These are phyloP conservation scores for Nephotettix cincticeps DNA, from an alignment of 1,140 invertebrate genomes.

Conservation along the genomic window DNA sequence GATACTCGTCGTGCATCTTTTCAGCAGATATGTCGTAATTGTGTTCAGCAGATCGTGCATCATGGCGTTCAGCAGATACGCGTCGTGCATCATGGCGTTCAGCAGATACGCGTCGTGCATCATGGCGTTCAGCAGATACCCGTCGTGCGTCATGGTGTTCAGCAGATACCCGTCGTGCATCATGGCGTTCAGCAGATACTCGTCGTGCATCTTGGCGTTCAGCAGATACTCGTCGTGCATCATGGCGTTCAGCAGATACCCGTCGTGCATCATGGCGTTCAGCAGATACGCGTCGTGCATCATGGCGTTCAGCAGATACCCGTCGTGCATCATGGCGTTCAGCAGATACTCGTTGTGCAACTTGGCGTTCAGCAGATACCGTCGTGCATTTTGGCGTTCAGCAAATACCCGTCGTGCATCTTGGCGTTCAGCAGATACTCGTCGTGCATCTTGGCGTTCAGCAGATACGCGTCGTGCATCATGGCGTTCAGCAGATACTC, in stretches of 20 bases:
- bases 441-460: too few species aligned
- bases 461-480: too few species aligned
- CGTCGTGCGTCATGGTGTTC: conserved; percentile 9
- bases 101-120: not conserved
- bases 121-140: not conserved
- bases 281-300: not conserved
- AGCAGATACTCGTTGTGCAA: too few species aligned
- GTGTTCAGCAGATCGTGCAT: not conserved
- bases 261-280: not conserved
- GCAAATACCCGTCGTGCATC: too few species aligned
- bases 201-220: not conserved
- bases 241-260: not conserved
- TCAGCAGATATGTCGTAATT: not conserved
- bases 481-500: too few species aligned
- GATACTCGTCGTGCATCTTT: not conserved
- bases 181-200: not conserved
- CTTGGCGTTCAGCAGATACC: too few species aligned
- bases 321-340: too few species aligned
- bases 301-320: not conserved
- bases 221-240: not conserved
- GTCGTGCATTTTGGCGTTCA: too few species aligned
- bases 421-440: too few species aligned
- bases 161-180: not conserved
- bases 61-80: not conserved
- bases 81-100: not conserved